phyloP scores from a whole-genome alignment of 2,888 invertebrate species.

The Mylabris sibirica region DNA sequence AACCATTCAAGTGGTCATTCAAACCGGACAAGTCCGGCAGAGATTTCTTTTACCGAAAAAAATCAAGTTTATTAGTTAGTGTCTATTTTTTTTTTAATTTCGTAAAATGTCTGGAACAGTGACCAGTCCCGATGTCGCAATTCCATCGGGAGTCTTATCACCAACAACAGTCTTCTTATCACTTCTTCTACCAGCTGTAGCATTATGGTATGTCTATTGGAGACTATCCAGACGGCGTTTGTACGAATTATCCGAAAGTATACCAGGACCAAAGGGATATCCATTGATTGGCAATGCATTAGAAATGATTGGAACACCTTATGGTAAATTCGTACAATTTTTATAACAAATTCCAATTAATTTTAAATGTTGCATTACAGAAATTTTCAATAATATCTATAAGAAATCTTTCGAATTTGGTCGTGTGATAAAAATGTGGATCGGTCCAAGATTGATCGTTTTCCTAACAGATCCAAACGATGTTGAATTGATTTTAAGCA shows the following conservation, averaged over 20 bases:
- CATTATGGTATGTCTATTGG: constrained; percentile 80
- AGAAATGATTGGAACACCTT: constrained; percentile 76
- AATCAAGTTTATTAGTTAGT: neutral
- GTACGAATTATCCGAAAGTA: constrained; percentile 73
- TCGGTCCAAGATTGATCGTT: constrained; percentile 77
- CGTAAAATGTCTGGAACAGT: constrained; percentile 47
- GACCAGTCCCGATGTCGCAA: constrained; percentile 53
- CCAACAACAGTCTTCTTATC: constrained; percentile 75
- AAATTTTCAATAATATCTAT: constrained; percentile 73
- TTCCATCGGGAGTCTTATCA: constrained; percentile 56
- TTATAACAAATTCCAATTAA: no score
- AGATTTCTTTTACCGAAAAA: neutral
- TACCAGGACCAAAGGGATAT: constrained; percentile 76
- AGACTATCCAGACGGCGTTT: constrained; percentile 75
- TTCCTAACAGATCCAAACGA: constrained; percentile 81
- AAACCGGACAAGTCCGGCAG: neutral
- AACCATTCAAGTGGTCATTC: neutral
- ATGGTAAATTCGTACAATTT: constrained; percentile 64
- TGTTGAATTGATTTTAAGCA: constrained; percentile 79
- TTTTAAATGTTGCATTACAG: constrained; percentile 59
- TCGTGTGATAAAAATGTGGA: constrained; percentile 74
- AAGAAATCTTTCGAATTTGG: constrained; percentile 66
- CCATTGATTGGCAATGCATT: constrained; percentile 80
- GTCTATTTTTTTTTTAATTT: constrained; percentile 12
- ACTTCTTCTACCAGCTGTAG: constrained; percentile 72